Percentiles rank a stretch among this genome's conserved stretches.
Conservation (phyloP, 2,113 vertebrate species). For the Tychaedon coryphoeus region DNA sequence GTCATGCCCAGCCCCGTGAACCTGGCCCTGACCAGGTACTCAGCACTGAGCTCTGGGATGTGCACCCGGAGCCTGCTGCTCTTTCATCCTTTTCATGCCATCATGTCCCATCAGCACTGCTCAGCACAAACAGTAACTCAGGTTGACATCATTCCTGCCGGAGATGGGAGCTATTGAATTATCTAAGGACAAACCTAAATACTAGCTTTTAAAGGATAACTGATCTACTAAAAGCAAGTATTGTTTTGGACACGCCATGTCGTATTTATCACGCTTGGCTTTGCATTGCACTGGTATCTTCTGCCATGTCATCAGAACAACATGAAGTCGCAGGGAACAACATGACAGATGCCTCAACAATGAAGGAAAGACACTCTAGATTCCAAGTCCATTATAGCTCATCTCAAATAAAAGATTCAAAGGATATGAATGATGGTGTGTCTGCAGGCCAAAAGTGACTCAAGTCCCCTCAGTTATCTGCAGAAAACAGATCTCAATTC, state of each 20-base stretch:
- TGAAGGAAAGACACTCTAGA: slow-evolving; percentile 42
- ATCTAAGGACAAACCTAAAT: slow-evolving; percentile 71
- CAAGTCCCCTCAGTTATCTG: not conserved
- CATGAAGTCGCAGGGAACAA: not conserved
- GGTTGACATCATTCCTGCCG: slow-evolving; percentile 55
- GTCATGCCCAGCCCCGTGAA: not conserved
- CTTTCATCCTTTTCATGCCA: slow-evolving; percentile 42
- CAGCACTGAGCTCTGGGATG: not conserved
- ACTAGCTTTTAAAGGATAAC: slow-evolving; percentile 67
- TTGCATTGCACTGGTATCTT: slow-evolving; percentile 16
- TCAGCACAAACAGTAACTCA: slow-evolving; percentile 63
- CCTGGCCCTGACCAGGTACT: not conserved
- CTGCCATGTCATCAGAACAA: slow-evolving; percentile 27
- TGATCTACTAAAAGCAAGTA: slow-evolving; percentile 65
- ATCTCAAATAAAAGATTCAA: slow-evolving; percentile 57
- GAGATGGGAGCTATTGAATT: slow-evolving; percentile 62
- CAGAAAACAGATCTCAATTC: slow-evolving; percentile 19
- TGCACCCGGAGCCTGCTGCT: not conserved
- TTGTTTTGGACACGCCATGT: slow-evolving; percentile 55
- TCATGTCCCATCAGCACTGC: slow-evolving; percentile 47
- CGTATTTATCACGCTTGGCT: slow-evolving; percentile 45
- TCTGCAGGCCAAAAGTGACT: slow-evolving; percentile 39
- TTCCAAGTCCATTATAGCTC: slow-evolving; percentile 23
- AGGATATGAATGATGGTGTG: slow-evolving; percentile 1
- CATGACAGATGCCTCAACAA: slow-evolving; percentile 53